These are phyloP conservation scores for Trachelus troglodyta DNA, from an alignment of 2,888 invertebrate genomes.

Conservation along the genomic window DNA sequence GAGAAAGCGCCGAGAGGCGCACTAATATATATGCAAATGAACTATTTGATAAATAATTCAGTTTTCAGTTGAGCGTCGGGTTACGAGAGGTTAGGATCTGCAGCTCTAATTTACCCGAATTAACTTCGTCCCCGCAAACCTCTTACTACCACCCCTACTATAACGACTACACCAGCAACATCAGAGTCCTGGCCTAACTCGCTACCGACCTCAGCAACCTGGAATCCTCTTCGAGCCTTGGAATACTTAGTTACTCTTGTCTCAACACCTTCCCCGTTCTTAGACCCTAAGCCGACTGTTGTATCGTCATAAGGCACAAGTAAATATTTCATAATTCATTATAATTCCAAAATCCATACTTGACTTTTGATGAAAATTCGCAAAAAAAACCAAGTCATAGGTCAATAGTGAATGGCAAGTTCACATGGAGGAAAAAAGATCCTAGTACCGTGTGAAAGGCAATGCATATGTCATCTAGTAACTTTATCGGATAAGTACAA, in stretches of 20 bases:
- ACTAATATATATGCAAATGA: slow-evolving; percentile 48
- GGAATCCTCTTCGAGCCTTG: background rate
- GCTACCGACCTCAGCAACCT: background rate
- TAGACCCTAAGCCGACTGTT: background rate
- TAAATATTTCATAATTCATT: background rate
- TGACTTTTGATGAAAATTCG: background rate
- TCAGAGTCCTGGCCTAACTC: background rate
- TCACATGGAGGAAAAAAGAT: no score
- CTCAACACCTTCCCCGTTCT: background rate
- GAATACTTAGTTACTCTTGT: background rate
- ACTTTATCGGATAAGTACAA: no score
- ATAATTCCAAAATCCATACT: background rate
- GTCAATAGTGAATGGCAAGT: no score
- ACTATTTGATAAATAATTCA: slow-evolving; percentile 49
- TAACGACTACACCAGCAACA: background rate
- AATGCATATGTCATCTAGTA: no score
- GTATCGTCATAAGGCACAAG: background rate
- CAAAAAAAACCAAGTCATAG: no score
- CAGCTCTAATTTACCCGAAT: slow-evolving; percentile 41
- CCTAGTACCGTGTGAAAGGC: no score
- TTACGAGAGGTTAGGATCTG: slow-evolving; percentile 31
- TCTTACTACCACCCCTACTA: background rate
- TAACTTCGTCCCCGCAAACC: slow-evolving; percentile 26
- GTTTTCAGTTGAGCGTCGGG: slow-evolving; percentile 39
- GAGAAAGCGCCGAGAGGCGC: slow-evolving; percentile 23